Evolutionary conservation across 2,113 vertebrate species (phyloP).

Genomic region (Cyanoramphus novaezelandiae): DNA sequence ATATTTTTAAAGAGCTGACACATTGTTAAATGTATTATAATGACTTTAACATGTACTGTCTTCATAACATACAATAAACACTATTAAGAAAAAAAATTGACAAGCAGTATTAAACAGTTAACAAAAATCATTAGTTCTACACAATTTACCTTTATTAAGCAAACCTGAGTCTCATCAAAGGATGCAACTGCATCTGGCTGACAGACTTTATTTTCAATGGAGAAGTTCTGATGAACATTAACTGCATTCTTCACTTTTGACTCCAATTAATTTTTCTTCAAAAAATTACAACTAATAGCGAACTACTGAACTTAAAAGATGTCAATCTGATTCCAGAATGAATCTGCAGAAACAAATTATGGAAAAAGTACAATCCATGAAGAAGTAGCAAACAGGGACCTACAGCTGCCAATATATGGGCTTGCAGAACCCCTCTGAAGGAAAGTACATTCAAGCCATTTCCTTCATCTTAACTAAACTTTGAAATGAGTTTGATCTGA

Average conservation of each 20-base stretch:
- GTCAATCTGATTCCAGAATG: not conserved
- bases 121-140: not conserved
- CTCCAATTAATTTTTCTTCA: not conserved
- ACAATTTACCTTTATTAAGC: not conserved
- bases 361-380: not conserved
- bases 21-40: not conserved
- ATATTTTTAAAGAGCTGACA: not conserved
- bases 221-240: not conserved
- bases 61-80: not conserved
- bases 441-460: not conserved
- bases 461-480: not conserved
- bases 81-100: not conserved
- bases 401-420: rapidly evolving
- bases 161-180: not conserved
- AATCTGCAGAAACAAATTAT: not conserved
- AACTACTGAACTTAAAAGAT: not conserved
- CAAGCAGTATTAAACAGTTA: not conserved
- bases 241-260: not conserved
- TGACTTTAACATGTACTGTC: not conserved
- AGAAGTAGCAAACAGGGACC: not conserved
- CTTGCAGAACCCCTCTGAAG: not conserved
- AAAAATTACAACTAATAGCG: not conserved
- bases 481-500: not conserved
- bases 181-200: not conserved
- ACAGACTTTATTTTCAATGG: not conserved